A percentile compares a stretch with the other conserved stretches of the same genome.
Evolutionary conservation across 2,888 invertebrate species (phyloP).

Genomic region (Troides oblongomaculatus): DNA sequence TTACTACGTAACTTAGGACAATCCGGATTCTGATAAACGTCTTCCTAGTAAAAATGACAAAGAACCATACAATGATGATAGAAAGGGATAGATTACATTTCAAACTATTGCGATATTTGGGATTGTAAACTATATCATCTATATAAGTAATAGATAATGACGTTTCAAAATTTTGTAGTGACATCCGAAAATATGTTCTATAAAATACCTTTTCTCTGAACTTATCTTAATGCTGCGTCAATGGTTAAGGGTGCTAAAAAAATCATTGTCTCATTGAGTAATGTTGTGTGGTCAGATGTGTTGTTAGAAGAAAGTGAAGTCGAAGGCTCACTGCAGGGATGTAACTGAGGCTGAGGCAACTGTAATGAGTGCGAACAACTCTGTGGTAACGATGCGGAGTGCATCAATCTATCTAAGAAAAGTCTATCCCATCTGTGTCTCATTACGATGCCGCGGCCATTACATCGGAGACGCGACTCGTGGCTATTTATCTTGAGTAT

Average conservation of each 20-base stretch:
- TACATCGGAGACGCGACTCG: slow-evolving; percentile 43
- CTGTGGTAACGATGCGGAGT: slow-evolving; percentile 48
- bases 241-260: background rate
- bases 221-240: too few species aligned
- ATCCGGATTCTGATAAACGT: too few species aligned
- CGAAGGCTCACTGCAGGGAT: slow-evolving; percentile 27
- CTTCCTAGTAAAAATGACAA: too few species aligned
- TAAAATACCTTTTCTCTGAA: background rate
- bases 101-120: too few species aligned
- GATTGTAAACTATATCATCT: background rate
- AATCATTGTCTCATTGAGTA: background rate
- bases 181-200: background rate
- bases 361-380: slow-evolving; percentile 37
- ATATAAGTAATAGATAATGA: background rate
- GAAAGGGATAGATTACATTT: too few species aligned
- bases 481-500: slow-evolving; percentile 59
- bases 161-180: background rate
- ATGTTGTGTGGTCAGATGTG: background rate
- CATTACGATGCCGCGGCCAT: slow-evolving; percentile 58
- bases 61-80: too few species aligned
- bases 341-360: slow-evolving; percentile 36
- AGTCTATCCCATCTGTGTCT: slow-evolving; percentile 50
- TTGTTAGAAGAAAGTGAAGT: slow-evolving; percentile 21
- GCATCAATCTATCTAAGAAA: slow-evolving; percentile 58
- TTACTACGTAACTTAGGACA: too few species aligned